Evolutionary conservation across 2,888 invertebrate species (phyloP).

Genomic region (Caenorhabditis afra): DNA sequence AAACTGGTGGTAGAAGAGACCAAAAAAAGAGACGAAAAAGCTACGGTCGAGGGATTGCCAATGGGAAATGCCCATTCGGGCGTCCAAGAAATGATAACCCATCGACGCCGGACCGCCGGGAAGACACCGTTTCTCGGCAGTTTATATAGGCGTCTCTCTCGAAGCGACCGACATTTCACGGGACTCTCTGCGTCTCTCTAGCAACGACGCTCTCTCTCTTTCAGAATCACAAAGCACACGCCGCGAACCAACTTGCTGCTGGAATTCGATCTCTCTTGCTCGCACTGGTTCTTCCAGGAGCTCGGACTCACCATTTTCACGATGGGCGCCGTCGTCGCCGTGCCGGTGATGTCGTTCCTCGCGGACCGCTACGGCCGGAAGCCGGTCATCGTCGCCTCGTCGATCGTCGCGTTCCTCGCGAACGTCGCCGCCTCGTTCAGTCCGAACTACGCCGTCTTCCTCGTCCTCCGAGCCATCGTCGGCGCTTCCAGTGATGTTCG

Average conservation of each 20-base stretch:
- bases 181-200: neutral
- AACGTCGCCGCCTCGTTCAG: constrained; percentile 44
- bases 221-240: constrained; percentile 18
- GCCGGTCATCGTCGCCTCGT: constrained; percentile 42
- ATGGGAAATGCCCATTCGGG: constrained; percentile 1
- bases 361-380: constrained; percentile 56
- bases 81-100: neutral
- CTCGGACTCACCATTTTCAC: constrained; percentile 58
- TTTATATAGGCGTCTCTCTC: neutral
- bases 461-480: constrained; percentile 40
- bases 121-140: neutral
- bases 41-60: constrained; percentile 5
- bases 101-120: constrained; percentile 2
- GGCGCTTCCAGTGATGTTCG: constrained; percentile 57
- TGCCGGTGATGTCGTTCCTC: constrained; percentile 51
- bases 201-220: neutral
- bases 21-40: neutral
- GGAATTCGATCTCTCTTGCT: constrained; percentile 38
- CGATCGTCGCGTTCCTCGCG: constrained; percentile 36
- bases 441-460: constrained; percentile 49
- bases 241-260: constrained; percentile 39
- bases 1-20: too few species aligned
- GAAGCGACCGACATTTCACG: constrained; percentile 4
- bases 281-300: constrained; percentile 55
- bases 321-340: constrained; percentile 43